Evolutionary conservation across 2,113 vertebrate species (phyloP).

Genomic region (Gila orcuttii): DNA sequence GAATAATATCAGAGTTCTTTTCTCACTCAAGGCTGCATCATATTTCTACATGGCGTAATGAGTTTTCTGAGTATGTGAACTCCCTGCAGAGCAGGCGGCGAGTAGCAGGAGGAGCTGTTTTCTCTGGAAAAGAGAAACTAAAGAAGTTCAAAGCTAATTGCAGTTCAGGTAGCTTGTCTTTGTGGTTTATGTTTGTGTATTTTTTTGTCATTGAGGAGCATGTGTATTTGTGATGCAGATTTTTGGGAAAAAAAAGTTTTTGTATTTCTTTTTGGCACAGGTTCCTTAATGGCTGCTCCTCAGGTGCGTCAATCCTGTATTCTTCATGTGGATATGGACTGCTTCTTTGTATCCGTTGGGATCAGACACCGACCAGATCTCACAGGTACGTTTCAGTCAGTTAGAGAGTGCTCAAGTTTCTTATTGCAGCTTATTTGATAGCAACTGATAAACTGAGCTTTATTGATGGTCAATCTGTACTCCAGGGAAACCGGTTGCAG

Average conservation of each 20-base stretch:
- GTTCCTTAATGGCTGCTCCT: conserved; percentile 48
- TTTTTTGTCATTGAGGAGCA: not conserved
- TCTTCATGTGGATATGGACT: conserved; percentile 99
- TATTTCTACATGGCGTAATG: conserved; percentile 93
- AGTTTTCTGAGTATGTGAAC: conserved; percentile 93
- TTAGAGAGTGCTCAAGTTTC: not conserved
- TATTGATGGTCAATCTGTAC: conserved; percentile 15
- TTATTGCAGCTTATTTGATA: not conserved
- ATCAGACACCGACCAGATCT: conserved; percentile 92
- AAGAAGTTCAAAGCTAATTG: conserved; percentile 83
- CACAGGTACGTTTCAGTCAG: conserved; percentile 78
- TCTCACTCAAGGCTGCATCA: conserved; percentile 94
- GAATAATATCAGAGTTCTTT: conserved; percentile 93
- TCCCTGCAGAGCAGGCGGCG: conserved; percentile 84
- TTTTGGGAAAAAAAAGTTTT: not conserved
- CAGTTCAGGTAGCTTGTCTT: conserved; percentile 48
- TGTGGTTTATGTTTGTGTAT: not conserved
- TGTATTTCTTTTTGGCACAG: not conserved
- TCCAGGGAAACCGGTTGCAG: conserved; percentile 92
- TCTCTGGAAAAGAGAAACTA: conserved; percentile 91
- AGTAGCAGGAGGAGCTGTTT: conserved; percentile 67
- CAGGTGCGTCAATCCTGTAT: conserved; percentile 82
- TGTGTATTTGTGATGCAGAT: not conserved
- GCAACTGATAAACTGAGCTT: conserved; percentile 1
- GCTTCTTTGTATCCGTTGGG: conserved; percentile 98